A percentile compares a stretch with the other conserved stretches of the same genome.
These are phyloP conservation scores for Zoanthus sociatus DNA, from an alignment of 92 coral and sea anemone species.

Conservation along the genomic window DNA sequence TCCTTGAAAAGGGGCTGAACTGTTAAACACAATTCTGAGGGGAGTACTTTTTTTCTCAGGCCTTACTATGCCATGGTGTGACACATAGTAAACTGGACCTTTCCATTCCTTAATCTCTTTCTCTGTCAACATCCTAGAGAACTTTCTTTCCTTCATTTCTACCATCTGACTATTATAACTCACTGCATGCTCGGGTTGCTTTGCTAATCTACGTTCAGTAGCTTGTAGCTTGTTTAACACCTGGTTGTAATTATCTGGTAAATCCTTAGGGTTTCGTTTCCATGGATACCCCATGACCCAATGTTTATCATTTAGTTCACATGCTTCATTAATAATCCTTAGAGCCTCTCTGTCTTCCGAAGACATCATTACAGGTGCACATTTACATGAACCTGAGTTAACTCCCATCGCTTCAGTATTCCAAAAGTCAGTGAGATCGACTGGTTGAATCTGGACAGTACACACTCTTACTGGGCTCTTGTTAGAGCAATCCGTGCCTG, in stretches of 20 bases:
- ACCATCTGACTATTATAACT: conserved; percentile 53
- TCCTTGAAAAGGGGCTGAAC: conserved; percentile 63
- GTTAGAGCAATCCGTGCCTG: background rate
- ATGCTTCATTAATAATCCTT: conserved; percentile 53
- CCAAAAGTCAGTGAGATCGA: conserved; percentile 64
- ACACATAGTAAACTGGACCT: conserved; percentile 44
- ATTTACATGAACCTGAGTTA: conserved; percentile 42
- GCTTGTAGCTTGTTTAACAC: conserved; percentile 58
- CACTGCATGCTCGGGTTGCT: no score
- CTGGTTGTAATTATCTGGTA: conserved; percentile 60
- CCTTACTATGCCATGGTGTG: conserved; percentile 55
- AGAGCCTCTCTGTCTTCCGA: conserved; percentile 38
- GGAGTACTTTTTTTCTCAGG: conserved; percentile 42
- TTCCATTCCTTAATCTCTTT: conserved; percentile 44
- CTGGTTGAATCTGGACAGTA: conserved; percentile 49
- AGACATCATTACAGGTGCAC: conserved; percentile 54
- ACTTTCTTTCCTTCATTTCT: conserved; percentile 61
- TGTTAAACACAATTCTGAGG: conserved; percentile 65
- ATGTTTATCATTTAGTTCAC: conserved; percentile 36
- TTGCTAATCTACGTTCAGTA: conserved; percentile 32
- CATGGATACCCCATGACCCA: conserved; percentile 64
- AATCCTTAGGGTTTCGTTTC: conserved; percentile 53
- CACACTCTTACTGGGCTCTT: background rate
- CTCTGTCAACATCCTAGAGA: conserved; percentile 57
- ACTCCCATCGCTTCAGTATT: conserved; percentile 72